Percentiles rank a stretch among this genome's conserved stretches.
Evolutionary conservation across 2,797 vertebrate species (phyloP).

Genomic region (Cossypha niveicapilla): DNA sequence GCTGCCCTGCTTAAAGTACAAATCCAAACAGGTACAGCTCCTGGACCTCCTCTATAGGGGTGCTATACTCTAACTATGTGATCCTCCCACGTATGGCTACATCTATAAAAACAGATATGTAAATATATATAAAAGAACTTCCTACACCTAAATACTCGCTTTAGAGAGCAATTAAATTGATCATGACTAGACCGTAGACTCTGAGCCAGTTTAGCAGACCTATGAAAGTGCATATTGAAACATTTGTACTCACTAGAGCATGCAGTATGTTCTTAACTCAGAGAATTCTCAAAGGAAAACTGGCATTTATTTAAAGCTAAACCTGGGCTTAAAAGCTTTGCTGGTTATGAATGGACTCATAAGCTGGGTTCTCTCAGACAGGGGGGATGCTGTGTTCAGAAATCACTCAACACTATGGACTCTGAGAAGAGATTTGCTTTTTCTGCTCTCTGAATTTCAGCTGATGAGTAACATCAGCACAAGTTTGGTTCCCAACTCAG

Average conservation of each 20-base stretch:
- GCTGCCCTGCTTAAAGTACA: background rate
- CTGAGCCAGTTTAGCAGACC: background rate
- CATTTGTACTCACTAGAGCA: background rate
- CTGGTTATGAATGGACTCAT: background rate
- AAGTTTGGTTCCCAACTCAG: background rate
- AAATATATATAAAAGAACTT: background rate
- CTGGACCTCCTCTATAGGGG: background rate
- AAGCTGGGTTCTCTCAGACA: background rate
- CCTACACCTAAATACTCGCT: background rate
- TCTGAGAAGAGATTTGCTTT: background rate
- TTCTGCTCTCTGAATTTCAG: background rate
- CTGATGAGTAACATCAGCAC: background rate
- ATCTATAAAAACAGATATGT: background rate
- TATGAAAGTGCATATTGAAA: background rate
- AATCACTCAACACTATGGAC: background rate
- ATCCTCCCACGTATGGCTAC: background rate
- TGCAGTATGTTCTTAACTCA: background rate
- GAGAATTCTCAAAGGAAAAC: slow-evolving; percentile 3
- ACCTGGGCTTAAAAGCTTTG: slow-evolving; percentile 42
- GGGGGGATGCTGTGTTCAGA: background rate
- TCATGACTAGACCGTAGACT: background rate
- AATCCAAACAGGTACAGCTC: background rate
- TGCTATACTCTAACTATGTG: background rate
- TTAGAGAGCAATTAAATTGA: background rate
- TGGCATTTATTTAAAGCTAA: slow-evolving; percentile 46